phyloP scores from a whole-genome alignment of 2,113 vertebrate genomes.

The Zapus hudsonius region DNA sequence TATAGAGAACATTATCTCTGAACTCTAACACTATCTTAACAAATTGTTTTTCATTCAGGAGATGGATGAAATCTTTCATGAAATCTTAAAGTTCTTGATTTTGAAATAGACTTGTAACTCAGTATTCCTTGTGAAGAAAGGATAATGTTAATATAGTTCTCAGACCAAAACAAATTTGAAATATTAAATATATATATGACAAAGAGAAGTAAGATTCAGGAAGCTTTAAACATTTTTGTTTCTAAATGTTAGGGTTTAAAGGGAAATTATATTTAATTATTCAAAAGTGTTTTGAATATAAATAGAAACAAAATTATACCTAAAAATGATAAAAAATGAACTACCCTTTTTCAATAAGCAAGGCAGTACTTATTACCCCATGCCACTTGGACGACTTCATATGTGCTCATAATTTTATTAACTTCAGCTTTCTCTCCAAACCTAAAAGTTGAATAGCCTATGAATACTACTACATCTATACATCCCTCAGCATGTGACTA shows the following conservation, averaged over 20 bases:
- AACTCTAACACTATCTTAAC: constrained; percentile 29
- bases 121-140: constrained; percentile 36
- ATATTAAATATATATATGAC: background rate
- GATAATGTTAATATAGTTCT: background rate
- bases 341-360: constrained; percentile 2
- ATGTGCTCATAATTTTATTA: background rate
- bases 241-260: constrained; percentile 29
- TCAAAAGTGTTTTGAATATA: constrained; percentile 35
- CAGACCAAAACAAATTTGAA: constrained; percentile 26
- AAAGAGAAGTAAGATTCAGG: constrained; percentile 11
- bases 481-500: background rate
- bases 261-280: background rate
- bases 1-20: constrained; percentile 13
- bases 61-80: constrained; percentile 10
- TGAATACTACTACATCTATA: constrained; percentile 25
- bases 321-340: constrained; percentile 21
- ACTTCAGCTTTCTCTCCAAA: constrained; percentile 40
- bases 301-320: constrained; percentile 4
- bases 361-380: background rate
- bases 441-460: constrained; percentile 27
- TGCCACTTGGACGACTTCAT: background rate
- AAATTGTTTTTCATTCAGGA: constrained; percentile 25
- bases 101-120: constrained; percentile 1
- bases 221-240: constrained; percentile 18
- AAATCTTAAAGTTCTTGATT: constrained; percentile 40